Conservation (phyloP, 2,888 invertebrate genomes). For the Carabus problematicus region DNA sequence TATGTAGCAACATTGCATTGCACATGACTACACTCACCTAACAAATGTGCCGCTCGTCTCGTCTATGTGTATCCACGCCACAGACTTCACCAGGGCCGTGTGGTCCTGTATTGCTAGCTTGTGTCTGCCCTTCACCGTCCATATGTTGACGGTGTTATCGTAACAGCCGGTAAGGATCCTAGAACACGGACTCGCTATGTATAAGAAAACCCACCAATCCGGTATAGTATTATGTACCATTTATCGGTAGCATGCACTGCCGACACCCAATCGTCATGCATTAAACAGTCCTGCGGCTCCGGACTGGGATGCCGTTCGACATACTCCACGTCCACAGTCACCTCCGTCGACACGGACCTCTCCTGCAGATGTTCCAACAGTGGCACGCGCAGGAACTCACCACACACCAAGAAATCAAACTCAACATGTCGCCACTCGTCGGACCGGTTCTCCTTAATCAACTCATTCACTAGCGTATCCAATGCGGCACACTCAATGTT, state of each 20-base stretch:
- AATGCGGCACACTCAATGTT: conserved; percentile 73
- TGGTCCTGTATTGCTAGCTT: conserved; percentile 86
- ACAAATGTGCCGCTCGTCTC: conserved; percentile 73
- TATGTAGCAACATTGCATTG: neutral
- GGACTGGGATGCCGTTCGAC: conserved; percentile 90
- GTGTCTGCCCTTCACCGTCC: conserved; percentile 86
- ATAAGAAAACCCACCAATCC: neutral
- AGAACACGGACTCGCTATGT: conserved; percentile 44
- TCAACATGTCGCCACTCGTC: conserved; percentile 62
- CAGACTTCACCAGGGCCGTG: conserved; percentile 84
- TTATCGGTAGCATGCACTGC: conserved; percentile 75
- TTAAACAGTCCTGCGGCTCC: conserved; percentile 87
- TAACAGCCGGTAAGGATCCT: conserved; percentile 94
- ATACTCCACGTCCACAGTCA: conserved; percentile 89
- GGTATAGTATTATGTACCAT: conserved; percentile 62
- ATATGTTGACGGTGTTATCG: conserved; percentile 90
- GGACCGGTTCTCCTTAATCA: conserved; percentile 69
- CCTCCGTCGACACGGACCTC: conserved; percentile 80
- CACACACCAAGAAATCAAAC: conserved; percentile 88
- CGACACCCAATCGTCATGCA: conserved; percentile 99
- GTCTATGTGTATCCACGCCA: conserved; percentile 81
- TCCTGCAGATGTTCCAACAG: conserved; percentile 79
- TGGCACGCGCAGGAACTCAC: conserved; percentile 78
- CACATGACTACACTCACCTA: conserved; percentile 60
- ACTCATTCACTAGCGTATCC: conserved; percentile 79